Base-by-base conservation (phyloP, 2,888 invertebrate species). In the Arrhopalites spinosus region DNA sequence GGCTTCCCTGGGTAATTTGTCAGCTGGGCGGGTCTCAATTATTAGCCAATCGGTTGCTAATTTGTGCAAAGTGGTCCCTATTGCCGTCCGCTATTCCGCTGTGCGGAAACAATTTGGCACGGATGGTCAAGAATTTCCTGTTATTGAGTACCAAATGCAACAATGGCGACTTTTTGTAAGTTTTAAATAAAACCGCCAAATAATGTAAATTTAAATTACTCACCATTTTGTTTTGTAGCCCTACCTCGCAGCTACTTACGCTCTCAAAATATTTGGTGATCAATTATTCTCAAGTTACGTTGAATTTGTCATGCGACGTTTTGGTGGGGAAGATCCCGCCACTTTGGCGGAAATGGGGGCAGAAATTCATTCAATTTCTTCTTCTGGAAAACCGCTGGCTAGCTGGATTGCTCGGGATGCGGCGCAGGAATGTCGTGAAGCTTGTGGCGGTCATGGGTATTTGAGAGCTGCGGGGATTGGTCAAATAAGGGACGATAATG, bases 401-500 rank as follows among this genome's bases (percentile, higher is more conserved):
- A 91, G 94, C 0, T 98, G 98, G 98, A 86, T 90, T 1, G 91
- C 93, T 36, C 88, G 93, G 50, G 94, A 95, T 86, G 93, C 91
- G 23, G 92, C 97, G 79, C 96, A 97, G 87, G 94, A 95, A 86
- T 94, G 94, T 83, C 88, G 98, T 77, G 91, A 61, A 20, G 92
- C 94, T 0, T 96, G 96, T 85, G 98, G 96, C 2, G 98, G 98
- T 8, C 97, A 98, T 86, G 98, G 98, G 0, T 98, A 96, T 84
- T 87, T 93, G 17, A 66, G 78, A 91, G 91, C 92, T 20, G 89
- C 94, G 20, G 91, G 94, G 81, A 87, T 97, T 29, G 95, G 95
- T 47, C 92, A 93, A 79, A 87, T 97, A 77, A 89, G 95, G 8
- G 91, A 91, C 84, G 93, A 93, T 86, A 92, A 94, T 85, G 97